Evolutionary conservation across 2,888 invertebrate genomes (phyloP).

Genomic region (Drosophila greeni): DNA sequence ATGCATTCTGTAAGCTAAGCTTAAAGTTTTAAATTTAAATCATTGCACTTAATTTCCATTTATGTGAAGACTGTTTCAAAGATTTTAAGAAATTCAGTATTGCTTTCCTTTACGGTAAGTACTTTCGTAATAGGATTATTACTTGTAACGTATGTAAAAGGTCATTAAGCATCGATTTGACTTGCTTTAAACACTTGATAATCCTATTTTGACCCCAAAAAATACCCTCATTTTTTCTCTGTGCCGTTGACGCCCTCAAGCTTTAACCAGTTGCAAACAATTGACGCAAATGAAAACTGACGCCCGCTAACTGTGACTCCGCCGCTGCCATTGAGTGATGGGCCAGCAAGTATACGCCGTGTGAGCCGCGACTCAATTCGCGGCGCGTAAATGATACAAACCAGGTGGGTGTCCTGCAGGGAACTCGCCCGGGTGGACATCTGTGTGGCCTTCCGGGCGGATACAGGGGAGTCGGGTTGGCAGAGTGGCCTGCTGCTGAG

Average conservation of each 20-base stretch:
- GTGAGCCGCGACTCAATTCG: constrained; percentile 41
- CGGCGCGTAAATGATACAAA: constrained; percentile 44
- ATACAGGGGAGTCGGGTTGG: background rate
- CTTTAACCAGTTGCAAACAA: constrained; percentile 56
- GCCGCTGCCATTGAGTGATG: constrained; percentile 38
- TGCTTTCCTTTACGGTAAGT: too few species aligned
- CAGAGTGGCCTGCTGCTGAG: constrained; percentile 28
- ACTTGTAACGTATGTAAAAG: too few species aligned
- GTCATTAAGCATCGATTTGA: too few species aligned
- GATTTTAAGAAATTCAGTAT: too few species aligned
- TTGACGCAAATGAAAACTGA: constrained; percentile 68
- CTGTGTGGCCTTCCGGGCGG: constrained; percentile 1
- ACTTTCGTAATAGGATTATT: too few species aligned
- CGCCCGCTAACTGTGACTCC: constrained; percentile 53
- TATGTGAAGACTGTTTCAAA: too few species aligned
- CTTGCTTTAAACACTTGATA: too few species aligned
- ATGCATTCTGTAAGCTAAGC: too few species aligned
- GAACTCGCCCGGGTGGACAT: background rate
- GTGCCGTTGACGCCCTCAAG: constrained; percentile 11
- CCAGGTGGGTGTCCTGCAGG: constrained; percentile 23
- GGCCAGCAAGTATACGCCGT: constrained; percentile 35
- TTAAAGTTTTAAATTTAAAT: too few species aligned
- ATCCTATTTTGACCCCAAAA: background rate
- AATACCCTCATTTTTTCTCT: background rate
- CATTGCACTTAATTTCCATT: too few species aligned